Percentiles rank a stretch among this genome's conserved stretches.
Conservation (phyloP, 37 sponge, comb jelly and placozoan genomes). For the Spongia lamella region DNA sequence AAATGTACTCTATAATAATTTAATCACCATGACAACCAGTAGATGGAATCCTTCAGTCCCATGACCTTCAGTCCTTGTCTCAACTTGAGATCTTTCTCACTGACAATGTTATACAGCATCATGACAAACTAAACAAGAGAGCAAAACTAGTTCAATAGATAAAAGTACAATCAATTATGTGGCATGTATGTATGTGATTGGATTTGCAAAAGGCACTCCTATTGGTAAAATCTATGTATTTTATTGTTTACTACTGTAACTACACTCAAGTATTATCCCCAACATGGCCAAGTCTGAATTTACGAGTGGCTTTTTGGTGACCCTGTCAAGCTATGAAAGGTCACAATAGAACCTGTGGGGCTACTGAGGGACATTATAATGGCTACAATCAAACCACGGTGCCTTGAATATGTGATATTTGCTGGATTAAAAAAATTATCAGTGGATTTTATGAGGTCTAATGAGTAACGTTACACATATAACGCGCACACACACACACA, state of each 20-base stretch:
- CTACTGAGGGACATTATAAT: too few relatives aligned
- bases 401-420: too few relatives aligned
- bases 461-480: too few relatives aligned
- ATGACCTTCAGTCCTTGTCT: conserved; percentile 81
- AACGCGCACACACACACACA: too few relatives aligned
- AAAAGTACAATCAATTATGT: not conserved
- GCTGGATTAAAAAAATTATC: too few relatives aligned
- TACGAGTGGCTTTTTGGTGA: too few relatives aligned
- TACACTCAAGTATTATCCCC: not conserved
- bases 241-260: not conserved
- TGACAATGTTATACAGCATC: conserved; percentile 82
- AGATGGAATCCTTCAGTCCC: conserved; percentile 82
- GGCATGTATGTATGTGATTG: not conserved
- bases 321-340: too few relatives aligned
- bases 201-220: not conserved
- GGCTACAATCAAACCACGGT: too few relatives aligned
- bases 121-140: conserved; percentile 60
- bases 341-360: too few relatives aligned
- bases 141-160: not conserved
- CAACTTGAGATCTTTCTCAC: conserved; percentile 80
- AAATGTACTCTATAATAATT: too few relatives aligned
- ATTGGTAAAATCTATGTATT: not conserved
- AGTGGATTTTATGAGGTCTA: too few relatives aligned
- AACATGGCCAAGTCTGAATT: too few relatives aligned
- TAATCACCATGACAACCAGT: conserved; percentile 81